These are phyloP conservation scores for Riparia riparia DNA, from an alignment of 2,113 vertebrate genomes.

Conservation along the genomic window DNA sequence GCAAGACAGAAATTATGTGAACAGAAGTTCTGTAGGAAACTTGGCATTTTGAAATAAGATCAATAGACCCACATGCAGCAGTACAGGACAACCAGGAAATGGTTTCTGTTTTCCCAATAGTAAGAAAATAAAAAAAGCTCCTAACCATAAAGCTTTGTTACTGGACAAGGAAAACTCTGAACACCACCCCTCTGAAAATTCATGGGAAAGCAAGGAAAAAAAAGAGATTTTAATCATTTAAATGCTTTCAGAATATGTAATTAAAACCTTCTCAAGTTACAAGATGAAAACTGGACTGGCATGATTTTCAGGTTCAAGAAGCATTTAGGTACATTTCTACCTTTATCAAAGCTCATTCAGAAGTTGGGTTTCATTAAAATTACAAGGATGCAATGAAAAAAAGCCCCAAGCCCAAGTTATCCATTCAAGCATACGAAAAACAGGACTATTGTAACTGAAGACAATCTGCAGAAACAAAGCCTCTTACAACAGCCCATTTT, in stretches of 20 bases:
- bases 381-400: neutral
- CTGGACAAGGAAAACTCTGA: neutral
- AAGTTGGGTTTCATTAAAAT: constrained; percentile 14
- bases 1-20: neutral
- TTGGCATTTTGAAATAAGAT: neutral
- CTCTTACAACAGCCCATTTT: constrained; percentile 24
- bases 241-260: constrained; percentile 21
- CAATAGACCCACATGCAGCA: neutral
- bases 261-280: constrained; percentile 14
- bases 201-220: neutral
- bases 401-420: neutral
- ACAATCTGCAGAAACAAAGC: constrained; percentile 37
- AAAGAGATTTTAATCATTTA: neutral
- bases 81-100: neutral
- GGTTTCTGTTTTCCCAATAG: neutral
- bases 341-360: constrained; percentile 27
- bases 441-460: neutral
- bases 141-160: neutral
- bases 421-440: neutral
- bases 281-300: constrained; percentile 9
- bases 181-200: neutral
- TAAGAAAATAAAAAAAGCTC: neutral
- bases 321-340: neutral
- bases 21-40: neutral
- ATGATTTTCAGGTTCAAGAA: constrained; percentile 41